Conservation (phyloP, 2,888 invertebrate genomes). For the Lithophane socia region DNA sequence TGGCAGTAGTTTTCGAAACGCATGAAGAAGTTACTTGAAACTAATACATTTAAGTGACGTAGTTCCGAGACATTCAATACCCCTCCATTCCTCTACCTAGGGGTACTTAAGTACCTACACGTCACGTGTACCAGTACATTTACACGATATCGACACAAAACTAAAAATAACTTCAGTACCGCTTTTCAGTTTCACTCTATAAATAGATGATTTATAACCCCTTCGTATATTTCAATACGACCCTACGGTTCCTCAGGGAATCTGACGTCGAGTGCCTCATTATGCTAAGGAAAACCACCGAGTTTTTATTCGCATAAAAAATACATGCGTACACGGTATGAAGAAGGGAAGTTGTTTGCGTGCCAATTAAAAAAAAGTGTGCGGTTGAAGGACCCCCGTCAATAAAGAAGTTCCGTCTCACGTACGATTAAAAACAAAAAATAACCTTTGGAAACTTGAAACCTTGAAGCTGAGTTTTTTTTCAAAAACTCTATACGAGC, state of each 20-base stretch:
- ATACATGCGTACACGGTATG: neutral
- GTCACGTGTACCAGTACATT: constrained; percentile 7
- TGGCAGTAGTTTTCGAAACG: neutral
- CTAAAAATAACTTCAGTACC: constrained; percentile 36
- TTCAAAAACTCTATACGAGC: too few species aligned
- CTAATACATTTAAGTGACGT: neutral
- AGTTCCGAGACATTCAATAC: neutral
- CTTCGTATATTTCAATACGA: constrained; percentile 34
- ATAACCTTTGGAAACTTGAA: too few species aligned
- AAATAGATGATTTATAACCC: constrained; percentile 46
- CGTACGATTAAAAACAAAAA: too few species aligned
- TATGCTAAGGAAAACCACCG: constrained; percentile 17
- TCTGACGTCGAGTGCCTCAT: constrained; percentile 37
- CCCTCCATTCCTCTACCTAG: constrained; percentile 3
- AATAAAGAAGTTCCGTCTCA: too few species aligned
- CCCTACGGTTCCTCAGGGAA: constrained; percentile 19
- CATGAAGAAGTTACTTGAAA: neutral
- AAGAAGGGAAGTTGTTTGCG: neutral
- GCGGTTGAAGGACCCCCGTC: too few species aligned
- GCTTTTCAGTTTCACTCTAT: constrained; percentile 5
- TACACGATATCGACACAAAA: neutral
- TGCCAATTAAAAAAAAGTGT: constrained; percentile 22
- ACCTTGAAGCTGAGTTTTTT: too few species aligned
- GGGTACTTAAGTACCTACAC: neutral
- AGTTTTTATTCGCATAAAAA: constrained; percentile 3